A percentile compares a stretch with the other conserved stretches of the same genome.
phyloP scores from a whole-genome alignment of 1,140 invertebrate species.

The Heliconius hewitsoni region DNA sequence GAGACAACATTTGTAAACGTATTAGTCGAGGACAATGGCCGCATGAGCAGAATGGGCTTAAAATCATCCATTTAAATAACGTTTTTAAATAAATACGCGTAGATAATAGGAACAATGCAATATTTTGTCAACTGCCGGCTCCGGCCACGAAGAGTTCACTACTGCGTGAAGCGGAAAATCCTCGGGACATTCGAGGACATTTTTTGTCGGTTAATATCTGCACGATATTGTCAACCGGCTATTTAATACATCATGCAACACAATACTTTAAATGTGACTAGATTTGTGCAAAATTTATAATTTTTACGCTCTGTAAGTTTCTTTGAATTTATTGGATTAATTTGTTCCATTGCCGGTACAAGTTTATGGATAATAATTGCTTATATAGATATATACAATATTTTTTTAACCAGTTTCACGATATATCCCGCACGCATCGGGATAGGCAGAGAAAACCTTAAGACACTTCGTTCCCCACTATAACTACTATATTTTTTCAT shows the following conservation, averaged over 20 bases:
- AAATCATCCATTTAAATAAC: conserved; percentile 81
- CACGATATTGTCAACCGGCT: conserved; percentile 80
- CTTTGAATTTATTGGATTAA: conserved; percentile 73
- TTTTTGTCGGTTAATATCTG: conserved; percentile 81
- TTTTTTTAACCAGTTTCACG: background rate
- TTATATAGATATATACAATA: background rate
- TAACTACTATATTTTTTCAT: no score
- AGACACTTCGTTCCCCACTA: no score
- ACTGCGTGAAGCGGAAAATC: conserved; percentile 81
- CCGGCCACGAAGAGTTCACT: conserved; percentile 71
- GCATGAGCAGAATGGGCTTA: conserved; percentile 74
- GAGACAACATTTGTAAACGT: conserved; percentile 53
- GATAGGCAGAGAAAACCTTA: no score
- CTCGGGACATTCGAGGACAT: conserved; percentile 80
- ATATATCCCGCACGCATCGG: no score
- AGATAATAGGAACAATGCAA: conserved; percentile 81
- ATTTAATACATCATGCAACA: conserved; percentile 80
- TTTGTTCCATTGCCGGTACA: conserved; percentile 43
- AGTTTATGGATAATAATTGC: background rate
- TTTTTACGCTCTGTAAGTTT: conserved; percentile 71
- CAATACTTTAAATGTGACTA: conserved; percentile 79
- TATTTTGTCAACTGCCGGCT: conserved; percentile 81
- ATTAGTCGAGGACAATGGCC: conserved; percentile 71
- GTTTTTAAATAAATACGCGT: conserved; percentile 81
- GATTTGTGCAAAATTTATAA: conserved; percentile 81